phyloP scores from a whole-genome alignment of 2,888 invertebrate genomes.

The Agrotis clavis region DNA sequence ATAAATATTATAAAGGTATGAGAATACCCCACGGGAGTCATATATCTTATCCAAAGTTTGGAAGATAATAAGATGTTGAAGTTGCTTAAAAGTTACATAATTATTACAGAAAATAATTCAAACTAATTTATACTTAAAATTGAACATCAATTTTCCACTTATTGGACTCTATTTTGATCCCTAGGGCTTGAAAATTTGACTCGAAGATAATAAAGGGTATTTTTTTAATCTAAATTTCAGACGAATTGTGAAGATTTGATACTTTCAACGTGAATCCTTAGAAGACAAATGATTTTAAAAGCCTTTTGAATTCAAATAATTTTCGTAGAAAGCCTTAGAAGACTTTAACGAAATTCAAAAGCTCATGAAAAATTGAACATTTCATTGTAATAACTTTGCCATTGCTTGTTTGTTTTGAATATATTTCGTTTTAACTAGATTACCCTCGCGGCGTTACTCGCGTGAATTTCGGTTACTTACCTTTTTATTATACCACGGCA shows the following conservation, averaged over 20 bases:
- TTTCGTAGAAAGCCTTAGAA: constrained; percentile 19
- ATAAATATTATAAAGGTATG: neutral
- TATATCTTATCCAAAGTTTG: constrained; percentile 3
- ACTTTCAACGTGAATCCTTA: constrained; percentile 18
- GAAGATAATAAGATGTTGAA: neutral
- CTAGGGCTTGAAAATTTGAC: constrained; percentile 10
- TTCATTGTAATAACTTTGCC: neutral
- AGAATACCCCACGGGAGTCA: constrained; percentile 6
- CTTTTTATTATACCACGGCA: too few relatives aligned
- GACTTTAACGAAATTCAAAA: constrained; percentile 3
- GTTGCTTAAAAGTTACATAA: constrained; percentile 16
- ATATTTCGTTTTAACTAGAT: too few relatives aligned
- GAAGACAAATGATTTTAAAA: constrained; percentile 24
- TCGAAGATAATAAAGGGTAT: constrained; percentile 10
- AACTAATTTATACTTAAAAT: constrained; percentile 10
- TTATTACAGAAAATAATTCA: neutral
- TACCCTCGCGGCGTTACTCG: too few relatives aligned
- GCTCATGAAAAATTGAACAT: neutral
- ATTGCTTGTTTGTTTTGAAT: neutral
- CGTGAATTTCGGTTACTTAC: too few relatives aligned
- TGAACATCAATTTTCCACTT: constrained; percentile 7
- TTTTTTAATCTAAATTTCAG: constrained; percentile 24
- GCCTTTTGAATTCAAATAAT: constrained; percentile 3
- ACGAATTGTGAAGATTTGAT: constrained; percentile 11
- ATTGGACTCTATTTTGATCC: neutral